A percentile compares a stretch with the other conserved stretches of the same genome.
Conservation (phyloP, 2,888 invertebrate genomes). For the Gryllus longicercus region DNA sequence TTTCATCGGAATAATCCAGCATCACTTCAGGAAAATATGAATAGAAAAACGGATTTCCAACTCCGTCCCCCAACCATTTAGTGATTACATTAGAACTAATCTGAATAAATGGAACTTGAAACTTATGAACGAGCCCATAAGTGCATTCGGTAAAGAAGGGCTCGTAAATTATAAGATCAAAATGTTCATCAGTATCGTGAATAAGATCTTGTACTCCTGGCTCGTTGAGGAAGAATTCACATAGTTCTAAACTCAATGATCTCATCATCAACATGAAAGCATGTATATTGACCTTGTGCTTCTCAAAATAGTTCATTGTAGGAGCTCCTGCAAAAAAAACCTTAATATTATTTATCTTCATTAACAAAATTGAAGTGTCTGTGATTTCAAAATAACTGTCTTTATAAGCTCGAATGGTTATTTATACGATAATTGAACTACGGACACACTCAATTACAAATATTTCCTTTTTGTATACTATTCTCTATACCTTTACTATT, state of each 20-base stretch:
- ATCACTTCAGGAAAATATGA: constrained; percentile 54
- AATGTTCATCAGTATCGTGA: constrained; percentile 27
- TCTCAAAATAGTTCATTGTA: too few species aligned
- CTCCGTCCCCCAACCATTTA: constrained; percentile 49
- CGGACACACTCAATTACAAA: too few species aligned
- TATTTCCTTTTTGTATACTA: too few species aligned
- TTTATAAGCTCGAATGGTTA: too few species aligned
- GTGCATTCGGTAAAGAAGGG: constrained; percentile 33
- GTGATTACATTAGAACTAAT: constrained; percentile 50
- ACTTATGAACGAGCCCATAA: constrained; percentile 33
- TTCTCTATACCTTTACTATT: too few species aligned
- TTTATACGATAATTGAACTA: too few species aligned
- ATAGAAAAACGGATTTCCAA: constrained; percentile 51
- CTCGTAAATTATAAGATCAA: constrained; percentile 34
- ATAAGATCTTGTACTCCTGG: constrained; percentile 27
- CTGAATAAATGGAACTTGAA: constrained; percentile 41
- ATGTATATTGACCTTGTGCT: too few species aligned
- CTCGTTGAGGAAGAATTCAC: background rate
- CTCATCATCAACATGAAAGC: too few species aligned
- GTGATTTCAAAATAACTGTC: too few species aligned
- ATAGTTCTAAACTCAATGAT: background rate
- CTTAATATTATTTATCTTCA: too few species aligned
- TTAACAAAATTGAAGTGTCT: too few species aligned
- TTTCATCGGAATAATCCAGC: constrained; percentile 49
- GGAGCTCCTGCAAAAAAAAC: too few species aligned